Evolutionary conservation across 2,797 vertebrate species (phyloP).

Genomic region (Astyanax mexicanus): DNA sequence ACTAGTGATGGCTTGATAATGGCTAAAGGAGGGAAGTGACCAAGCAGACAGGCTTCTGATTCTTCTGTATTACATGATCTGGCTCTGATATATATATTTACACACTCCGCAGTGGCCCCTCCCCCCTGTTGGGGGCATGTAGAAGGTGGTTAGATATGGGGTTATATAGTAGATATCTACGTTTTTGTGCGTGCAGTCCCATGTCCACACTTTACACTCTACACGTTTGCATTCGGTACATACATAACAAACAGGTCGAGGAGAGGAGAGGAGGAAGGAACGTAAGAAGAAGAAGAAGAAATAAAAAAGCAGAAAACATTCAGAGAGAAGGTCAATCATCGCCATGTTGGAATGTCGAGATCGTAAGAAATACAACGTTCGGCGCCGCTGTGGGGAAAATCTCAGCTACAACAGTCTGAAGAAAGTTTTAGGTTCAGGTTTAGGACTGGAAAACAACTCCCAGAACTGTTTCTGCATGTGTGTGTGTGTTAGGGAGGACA

Average conservation of each 20-base stretch:
- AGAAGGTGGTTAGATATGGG: constrained; percentile 82
- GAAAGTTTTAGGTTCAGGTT: constrained; percentile 54
- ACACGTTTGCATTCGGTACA: constrained; percentile 78
- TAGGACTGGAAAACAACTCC: constrained; percentile 84
- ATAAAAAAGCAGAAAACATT: constrained; percentile 75
- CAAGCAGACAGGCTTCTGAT: constrained; percentile 65
- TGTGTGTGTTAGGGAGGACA: too few relatives aligned
- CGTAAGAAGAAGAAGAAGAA: constrained; percentile 53
- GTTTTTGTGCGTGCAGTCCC: constrained; percentile 76
- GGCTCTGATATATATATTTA: constrained; percentile 61
- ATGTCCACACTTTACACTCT: constrained; percentile 74
- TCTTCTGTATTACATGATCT: constrained; percentile 67
- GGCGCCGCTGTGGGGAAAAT: constrained; percentile 20
- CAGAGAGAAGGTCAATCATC: constrained; percentile 80
- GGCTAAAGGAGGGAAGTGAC: constrained; percentile 77
- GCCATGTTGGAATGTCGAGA: constrained; percentile 88
- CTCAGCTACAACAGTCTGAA: constrained; percentile 53
- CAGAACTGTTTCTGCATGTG: constrained; percentile 75
- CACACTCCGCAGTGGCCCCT: constrained; percentile 88
- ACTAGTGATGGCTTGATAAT: constrained; percentile 84
- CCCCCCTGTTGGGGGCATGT: constrained; percentile 79
- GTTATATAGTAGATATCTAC: constrained; percentile 68
- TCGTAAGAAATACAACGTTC: constrained; percentile 63
- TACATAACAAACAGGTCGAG: constrained; percentile 70
- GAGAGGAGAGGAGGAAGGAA: constrained; percentile 50